Evolutionary conservation across 2,113 vertebrate genomes (phyloP), one percentile per base, ranked within the genome.

Genomic region (Martes martes): DNA sequence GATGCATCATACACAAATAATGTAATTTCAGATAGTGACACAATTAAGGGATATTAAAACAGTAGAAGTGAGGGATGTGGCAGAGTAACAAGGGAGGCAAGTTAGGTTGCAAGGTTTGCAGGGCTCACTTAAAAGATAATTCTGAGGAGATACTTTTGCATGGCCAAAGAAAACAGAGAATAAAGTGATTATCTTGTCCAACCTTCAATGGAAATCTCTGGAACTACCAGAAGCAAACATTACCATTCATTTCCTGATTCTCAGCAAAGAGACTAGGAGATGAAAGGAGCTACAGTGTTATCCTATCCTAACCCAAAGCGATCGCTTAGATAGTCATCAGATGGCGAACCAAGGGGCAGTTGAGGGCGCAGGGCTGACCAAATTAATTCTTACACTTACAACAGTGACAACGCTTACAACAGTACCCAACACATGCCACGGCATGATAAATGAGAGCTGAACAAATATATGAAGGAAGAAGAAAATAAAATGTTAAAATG

Each of bases 141-240:
- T 88, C 36, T 85, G 52, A 95, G 82, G 74, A 85, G 55, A 74
- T 15, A 61, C 15, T 74, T 93, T 11, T 52, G 19, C 84, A 87
- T 76, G 57, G 31, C 83, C 92, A 57, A 57, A 89, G 63, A 96
- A 95, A 96, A 94, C 16, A n/a, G 63, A 80, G 61, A 83, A 87
- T 69, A 83, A 91, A 89, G 42, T 83, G n/a, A 74, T 26, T 86
- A 74, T 83, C 21, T 47, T 21, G 4, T 47, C 90, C 84, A 95
- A 92, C 18, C 23, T 80, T 95, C 61, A 80, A 24, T 93, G 57
- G 39, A 97, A 90, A 65, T 76, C 61, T 95, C 87, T 39, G 91
- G 83, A 95, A 96, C 57, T 65, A 89, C 19, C 14, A 97, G 28
- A 84, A 90, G 82, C 50, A 97, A 94, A 96, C 93, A 76, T 67